Conservation (phyloP, 53 echinoderm and acorn worm species). For the Stichopus horrens region DNA sequence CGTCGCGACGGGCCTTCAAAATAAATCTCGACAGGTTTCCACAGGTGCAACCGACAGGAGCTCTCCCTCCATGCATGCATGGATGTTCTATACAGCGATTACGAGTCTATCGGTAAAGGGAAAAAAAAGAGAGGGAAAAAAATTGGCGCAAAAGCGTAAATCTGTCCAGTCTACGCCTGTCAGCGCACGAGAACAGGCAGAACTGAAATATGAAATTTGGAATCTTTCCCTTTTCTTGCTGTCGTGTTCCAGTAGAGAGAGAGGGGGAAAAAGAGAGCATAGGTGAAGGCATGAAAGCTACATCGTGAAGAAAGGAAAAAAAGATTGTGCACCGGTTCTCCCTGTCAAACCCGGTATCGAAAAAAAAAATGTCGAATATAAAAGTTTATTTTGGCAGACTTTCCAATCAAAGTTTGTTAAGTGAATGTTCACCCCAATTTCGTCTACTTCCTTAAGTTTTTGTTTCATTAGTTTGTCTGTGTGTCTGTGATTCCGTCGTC, state of each 20-base stretch:
- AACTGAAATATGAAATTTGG: slow-evolving; percentile 19
- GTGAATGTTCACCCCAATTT: not conserved
- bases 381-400: slow-evolving; percentile 39
- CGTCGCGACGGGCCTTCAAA: not conserved
- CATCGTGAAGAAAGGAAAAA: too few relatives aligned
- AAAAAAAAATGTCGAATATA: slow-evolving; percentile 16
- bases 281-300: not conserved
- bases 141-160: slow-evolving; percentile 31
- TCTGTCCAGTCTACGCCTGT: slow-evolving; percentile 35
- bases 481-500: too few relatives aligned
- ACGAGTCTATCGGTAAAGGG: too few relatives aligned
- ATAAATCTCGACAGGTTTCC: slow-evolving; percentile 33
- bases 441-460: not conserved
- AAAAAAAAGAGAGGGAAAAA: not conserved
- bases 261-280: not conserved
- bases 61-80: not conserved
- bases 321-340: not conserved
- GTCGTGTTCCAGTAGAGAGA: too few relatives aligned
- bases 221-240: not conserved
- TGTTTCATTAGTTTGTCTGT: too few relatives aligned
- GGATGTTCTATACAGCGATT: too few relatives aligned
- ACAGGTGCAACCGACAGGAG: slow-evolving; percentile 34
- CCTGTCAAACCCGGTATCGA: not conserved
- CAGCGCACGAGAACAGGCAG: slow-evolving; percentile 22
- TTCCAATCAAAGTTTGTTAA: slow-evolving; percentile 35